A percentile compares a stretch with the other conserved stretches of the same genome.
Evolutionary conservation across 2,888 invertebrate genomes (phyloP).

Genomic region (Dynastes hyllus): DNA sequence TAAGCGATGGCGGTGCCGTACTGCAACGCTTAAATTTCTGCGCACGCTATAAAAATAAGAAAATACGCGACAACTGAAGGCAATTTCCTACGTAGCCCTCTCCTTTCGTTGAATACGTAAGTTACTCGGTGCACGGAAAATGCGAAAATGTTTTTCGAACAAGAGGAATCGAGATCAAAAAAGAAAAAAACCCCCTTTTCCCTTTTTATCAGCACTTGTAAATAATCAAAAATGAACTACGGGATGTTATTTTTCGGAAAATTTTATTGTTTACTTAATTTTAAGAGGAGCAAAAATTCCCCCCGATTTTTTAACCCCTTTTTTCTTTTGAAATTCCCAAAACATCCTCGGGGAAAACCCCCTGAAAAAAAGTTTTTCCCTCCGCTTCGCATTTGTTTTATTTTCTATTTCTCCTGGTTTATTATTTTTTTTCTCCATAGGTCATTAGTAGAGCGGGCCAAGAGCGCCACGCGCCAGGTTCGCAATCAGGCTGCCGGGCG

Average conservation of each 20-base stretch:
- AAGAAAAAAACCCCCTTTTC: neutral
- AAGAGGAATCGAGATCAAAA: constrained; percentile 43
- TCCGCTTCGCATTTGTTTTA: neutral
- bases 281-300: too few relatives aligned
- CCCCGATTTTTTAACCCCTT: too few relatives aligned
- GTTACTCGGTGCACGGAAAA: constrained; percentile 59
- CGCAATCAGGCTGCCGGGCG: too few relatives aligned
- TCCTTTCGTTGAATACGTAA: constrained; percentile 61
- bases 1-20: constrained; percentile 37
- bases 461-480: too few relatives aligned
- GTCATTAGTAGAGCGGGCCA: too few relatives aligned
- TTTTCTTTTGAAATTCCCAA: too few relatives aligned
- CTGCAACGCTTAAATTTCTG: constrained; percentile 51
- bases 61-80: constrained; percentile 60
- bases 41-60: constrained; percentile 61
- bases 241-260: too few relatives aligned
- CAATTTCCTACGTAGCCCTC: constrained; percentile 59
- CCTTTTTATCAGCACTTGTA: too few relatives aligned
- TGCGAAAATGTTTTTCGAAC: constrained; percentile 63
- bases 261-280: too few relatives aligned
- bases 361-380: neutral
- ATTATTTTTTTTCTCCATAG: neutral
- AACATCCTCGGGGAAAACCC: too few relatives aligned
- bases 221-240: too few relatives aligned
- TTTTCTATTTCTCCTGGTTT: neutral